Evolutionary conservation across 2,797 vertebrate species (phyloP).

Genomic region (Megaceryle alcyon): DNA sequence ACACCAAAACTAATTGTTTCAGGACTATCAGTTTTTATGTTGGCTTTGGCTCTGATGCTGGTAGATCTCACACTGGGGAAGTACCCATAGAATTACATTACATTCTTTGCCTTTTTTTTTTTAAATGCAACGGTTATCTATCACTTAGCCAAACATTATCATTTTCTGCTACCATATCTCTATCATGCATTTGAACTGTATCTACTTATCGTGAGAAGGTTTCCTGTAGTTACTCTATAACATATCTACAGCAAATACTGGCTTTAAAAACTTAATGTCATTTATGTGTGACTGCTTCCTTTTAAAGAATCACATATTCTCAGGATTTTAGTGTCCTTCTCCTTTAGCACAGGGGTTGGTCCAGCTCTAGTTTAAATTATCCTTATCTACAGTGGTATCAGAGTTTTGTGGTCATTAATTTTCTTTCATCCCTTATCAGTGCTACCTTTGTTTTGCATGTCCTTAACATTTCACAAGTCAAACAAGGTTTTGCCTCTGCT

Average conservation of each 20-base stretch:
- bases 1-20: not conserved
- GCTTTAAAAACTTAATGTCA: not conserved
- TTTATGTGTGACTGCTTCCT: not conserved
- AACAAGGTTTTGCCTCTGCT: slow-evolving; percentile 14
- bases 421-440: slow-evolving; percentile 62
- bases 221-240: not conserved
- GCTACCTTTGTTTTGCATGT: slow-evolving; percentile 44
- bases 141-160: not conserved
- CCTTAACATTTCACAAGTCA: slow-evolving; percentile 42
- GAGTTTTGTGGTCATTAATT: slow-evolving; percentile 54
- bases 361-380: not conserved
- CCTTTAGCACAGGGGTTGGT: not conserved
- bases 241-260: not conserved
- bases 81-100: not conserved
- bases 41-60: not conserved
- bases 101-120: not conserved
- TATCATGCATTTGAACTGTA: not conserved
- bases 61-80: not conserved
- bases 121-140: not conserved
- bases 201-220: not conserved
- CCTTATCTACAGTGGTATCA: slow-evolving; percentile 40
- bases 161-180: not conserved
- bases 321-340: not conserved
- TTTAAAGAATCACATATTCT: not conserved
- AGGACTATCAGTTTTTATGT: not conserved